A percentile compares a stretch with the other conserved stretches of the same genome.
phyloP scores from a whole-genome alignment of 2,888 invertebrate genomes.

The Zygaena filipendulae region DNA sequence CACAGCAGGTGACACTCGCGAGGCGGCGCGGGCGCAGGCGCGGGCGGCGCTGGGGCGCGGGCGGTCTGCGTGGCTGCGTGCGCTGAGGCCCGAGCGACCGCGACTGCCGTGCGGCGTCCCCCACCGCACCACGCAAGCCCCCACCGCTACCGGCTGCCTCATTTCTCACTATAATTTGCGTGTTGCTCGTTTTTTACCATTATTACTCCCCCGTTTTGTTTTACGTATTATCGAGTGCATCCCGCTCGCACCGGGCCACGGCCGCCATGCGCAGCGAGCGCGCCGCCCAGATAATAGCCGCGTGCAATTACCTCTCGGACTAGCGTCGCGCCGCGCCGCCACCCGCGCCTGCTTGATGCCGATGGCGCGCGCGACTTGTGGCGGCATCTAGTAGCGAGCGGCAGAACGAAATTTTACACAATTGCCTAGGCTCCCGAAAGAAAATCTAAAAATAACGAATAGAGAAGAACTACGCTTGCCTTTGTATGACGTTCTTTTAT shows the following conservation, averaged over 20 bases:
- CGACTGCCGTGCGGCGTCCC: conserved; percentile 54
- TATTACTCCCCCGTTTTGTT: conserved; percentile 70
- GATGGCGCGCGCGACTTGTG: conserved; percentile 31
- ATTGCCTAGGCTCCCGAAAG: background rate
- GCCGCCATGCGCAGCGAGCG: conserved; percentile 57
- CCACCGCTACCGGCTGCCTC: conserved; percentile 69
- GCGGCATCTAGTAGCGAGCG: conserved; percentile 52
- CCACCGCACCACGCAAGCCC: conserved; percentile 46
- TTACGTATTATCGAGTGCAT: conserved; percentile 69
- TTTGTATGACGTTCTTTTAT: too few species aligned
- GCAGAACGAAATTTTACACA: conserved; percentile 20
- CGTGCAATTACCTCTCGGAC: conserved; percentile 53
- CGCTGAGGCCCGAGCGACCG: conserved; percentile 30
- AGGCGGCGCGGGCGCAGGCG: conserved; percentile 49
- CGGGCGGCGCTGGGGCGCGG: conserved; percentile 44
- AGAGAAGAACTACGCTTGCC: too few species aligned
- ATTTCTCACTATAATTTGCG: conserved; percentile 70
- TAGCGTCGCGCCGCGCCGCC: conserved; percentile 20
- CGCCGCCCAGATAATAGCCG: conserved; percentile 67
- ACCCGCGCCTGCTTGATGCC: conserved; percentile 12
- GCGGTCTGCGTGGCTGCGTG: conserved; percentile 46
- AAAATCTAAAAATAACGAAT: background rate
- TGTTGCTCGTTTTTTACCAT: conserved; percentile 68
- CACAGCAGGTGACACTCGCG: conserved; percentile 53
- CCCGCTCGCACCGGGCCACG: conserved; percentile 62